phyloP scores from a whole-genome alignment of 2,888 invertebrate genomes.

The Leucania comma region DNA sequence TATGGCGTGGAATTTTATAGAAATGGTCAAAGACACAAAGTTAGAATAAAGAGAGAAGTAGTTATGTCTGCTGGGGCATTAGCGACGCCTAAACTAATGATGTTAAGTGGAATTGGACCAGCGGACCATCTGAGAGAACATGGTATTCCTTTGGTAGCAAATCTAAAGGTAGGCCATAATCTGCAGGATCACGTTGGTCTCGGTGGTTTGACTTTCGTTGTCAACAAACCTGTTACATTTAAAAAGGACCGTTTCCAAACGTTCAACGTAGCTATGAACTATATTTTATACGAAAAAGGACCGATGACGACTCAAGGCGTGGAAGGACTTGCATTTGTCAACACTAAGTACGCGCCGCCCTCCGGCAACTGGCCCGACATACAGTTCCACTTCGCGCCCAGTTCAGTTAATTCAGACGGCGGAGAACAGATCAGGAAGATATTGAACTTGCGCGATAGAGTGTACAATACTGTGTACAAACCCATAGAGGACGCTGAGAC shows the following conservation, averaged over 20 bases:
- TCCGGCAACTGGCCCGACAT: slow-evolving; percentile 95
- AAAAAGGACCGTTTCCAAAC: slow-evolving; percentile 95
- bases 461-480: slow-evolving; percentile 96
- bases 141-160: slow-evolving; percentile 93
- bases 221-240: slow-evolving; percentile 95
- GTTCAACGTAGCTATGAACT: slow-evolving; percentile 94
- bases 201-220: slow-evolving; percentile 95
- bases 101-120: slow-evolving; percentile 97
- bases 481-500: slow-evolving; percentile 95
- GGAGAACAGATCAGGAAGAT: slow-evolving; percentile 95
- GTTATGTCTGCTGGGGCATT: slow-evolving; percentile 97
- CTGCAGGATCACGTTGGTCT: slow-evolving; percentile 97
- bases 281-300: slow-evolving; percentile 95
- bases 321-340: slow-evolving; percentile 96
- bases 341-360: slow-evolving; percentile 95
- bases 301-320: slow-evolving; percentile 96
- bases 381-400: slow-evolving; percentile 96
- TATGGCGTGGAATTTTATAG: slow-evolving; percentile 94
- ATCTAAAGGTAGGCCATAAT: slow-evolving; percentile 95
- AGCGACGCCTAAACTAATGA: slow-evolving; percentile 96
- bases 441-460: slow-evolving; percentile 94
- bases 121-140: slow-evolving; percentile 93
- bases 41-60: slow-evolving; percentile 95
- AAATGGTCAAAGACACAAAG: slow-evolving; percentile 92
- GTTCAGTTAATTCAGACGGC: slow-evolving; percentile 95